Conservation (phyloP, 1,140 invertebrate genomes). For the Brachionus sp. region DNA sequence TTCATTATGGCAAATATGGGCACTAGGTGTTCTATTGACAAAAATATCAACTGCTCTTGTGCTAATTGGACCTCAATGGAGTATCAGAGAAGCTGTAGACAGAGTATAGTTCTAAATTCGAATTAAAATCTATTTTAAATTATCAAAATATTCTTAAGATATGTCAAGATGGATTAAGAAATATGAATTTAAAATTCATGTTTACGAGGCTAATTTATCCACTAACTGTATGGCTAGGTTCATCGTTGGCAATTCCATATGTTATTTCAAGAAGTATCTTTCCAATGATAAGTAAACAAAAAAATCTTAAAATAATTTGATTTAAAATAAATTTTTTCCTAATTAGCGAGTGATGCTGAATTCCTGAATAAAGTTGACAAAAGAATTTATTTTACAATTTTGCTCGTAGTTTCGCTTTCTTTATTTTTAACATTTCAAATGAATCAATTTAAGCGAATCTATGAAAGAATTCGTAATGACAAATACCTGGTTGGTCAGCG, state of each 20-base stretch:
- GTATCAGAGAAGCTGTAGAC: slow-evolving; percentile 81
- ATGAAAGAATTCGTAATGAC: slow-evolving; percentile 98
- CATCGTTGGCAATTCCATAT: slow-evolving; percentile 83
- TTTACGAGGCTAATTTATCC: slow-evolving; percentile 79
- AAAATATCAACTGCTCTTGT: slow-evolving; percentile 95
- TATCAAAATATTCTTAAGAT: slow-evolving; percentile 58
- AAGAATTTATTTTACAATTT: slow-evolving; percentile 83
- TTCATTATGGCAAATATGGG: slow-evolving; percentile 78
- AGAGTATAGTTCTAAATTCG: slow-evolving; percentile 64
- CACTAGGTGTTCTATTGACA: slow-evolving; percentile 88
- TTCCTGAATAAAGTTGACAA: slow-evolving; percentile 74
- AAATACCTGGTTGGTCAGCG: slow-evolving; percentile 90
- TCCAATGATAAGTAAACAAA: slow-evolving; percentile 68
- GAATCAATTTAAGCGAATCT: slow-evolving; percentile 84
- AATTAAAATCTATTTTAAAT: neutral
- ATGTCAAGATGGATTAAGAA: slow-evolving; percentile 79
- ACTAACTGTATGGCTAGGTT: slow-evolving; percentile 77
- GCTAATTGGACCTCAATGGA: slow-evolving; percentile 96
- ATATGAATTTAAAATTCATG: slow-evolving; percentile 84
- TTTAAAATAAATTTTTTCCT: slow-evolving; percentile 40
- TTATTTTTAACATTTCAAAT: slow-evolving; percentile 74
- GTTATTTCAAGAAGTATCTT: slow-evolving; percentile 74
- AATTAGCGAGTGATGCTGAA: slow-evolving; percentile 68
- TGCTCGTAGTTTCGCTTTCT: slow-evolving; percentile 68
- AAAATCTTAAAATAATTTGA: neutral